These are phyloP conservation scores for Anguilla japonica DNA, from an alignment of 2,113 vertebrate species.

Conservation along the genomic window DNA sequence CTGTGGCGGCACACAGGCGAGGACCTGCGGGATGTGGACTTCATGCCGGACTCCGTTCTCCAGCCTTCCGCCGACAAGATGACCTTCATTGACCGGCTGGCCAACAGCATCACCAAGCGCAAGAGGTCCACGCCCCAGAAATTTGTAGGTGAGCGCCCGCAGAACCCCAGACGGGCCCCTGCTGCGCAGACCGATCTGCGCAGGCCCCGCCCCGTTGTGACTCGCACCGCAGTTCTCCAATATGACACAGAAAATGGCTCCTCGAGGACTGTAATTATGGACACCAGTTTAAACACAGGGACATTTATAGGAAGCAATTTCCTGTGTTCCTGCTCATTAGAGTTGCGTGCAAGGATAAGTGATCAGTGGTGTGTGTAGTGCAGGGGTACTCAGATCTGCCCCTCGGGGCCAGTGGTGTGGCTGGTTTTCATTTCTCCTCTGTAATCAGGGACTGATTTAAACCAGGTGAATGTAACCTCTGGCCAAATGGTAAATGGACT, in stretches of 20 bases:
- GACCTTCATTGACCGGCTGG: slow-evolving; percentile 82
- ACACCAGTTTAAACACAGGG: not conserved
- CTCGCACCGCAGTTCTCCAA: not conserved
- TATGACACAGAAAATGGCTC: not conserved
- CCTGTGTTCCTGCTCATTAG: not conserved
- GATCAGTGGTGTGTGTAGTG: not conserved
- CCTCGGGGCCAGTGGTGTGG: no score
- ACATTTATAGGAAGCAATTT: not conserved
- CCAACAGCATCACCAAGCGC: slow-evolving; percentile 89
- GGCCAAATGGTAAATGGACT: no score
- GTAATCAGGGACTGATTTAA: no score
- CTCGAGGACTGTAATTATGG: not conserved
- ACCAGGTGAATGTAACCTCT: no score
- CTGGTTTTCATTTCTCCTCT: no score
- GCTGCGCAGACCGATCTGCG: not conserved
- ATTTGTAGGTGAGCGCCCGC: slow-evolving; percentile 83
- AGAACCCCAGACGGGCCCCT: not conserved
- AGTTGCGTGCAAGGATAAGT: not conserved
- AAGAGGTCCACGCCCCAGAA: slow-evolving; percentile 95
- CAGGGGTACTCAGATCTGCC: no score
- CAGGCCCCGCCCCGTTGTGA: not conserved
- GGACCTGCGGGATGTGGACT: slow-evolving; percentile 82
- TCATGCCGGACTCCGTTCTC: slow-evolving; percentile 78
- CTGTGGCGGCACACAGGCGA: slow-evolving; percentile 68
- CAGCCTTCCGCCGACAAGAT: slow-evolving; percentile 84